A percentile compares a stretch with the other conserved stretches of the same genome.
These are phyloP conservation scores for Serranus cabrilla DNA, from an alignment of 2,797 vertebrate genomes.

Conservation along the genomic window DNA sequence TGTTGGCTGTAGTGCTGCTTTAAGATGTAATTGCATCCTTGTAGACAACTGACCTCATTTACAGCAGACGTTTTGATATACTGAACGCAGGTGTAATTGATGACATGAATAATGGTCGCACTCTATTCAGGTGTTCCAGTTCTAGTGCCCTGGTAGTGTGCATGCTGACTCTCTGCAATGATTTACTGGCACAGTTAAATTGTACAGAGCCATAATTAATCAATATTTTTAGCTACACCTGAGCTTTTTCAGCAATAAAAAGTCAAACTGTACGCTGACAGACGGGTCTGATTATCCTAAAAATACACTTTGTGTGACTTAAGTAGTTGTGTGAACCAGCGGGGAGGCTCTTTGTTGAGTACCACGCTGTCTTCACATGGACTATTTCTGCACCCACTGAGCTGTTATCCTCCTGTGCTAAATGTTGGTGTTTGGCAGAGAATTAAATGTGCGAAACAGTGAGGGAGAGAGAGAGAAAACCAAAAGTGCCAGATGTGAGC, in stretches of 20 bases:
- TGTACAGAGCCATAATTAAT: conserved; percentile 8
- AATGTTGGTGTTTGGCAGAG: conserved; percentile 62
- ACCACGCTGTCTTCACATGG: conserved; percentile 20
- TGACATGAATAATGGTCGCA: conserved; percentile 10
- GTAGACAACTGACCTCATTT: conserved; percentile 7
- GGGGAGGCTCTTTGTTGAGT: conserved; percentile 6
- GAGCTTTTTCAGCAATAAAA: neutral
- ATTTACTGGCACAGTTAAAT: conserved; percentile 17
- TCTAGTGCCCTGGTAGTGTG: neutral
- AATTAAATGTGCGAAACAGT: conserved; percentile 56
- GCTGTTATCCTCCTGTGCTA: conserved; percentile 47
- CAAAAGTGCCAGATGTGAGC: conserved; percentile 71
- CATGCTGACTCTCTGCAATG: conserved; percentile 3
- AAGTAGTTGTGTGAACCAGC: neutral
- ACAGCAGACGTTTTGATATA: conserved; percentile 1
- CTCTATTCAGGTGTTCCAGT: neutral
- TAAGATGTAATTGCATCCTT: neutral
- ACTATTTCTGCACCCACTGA: conserved; percentile 30
- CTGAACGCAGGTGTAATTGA: conserved; percentile 13
- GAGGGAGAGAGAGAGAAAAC: conserved; percentile 30
- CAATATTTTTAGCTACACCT: neutral
- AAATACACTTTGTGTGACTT: conserved; percentile 13
- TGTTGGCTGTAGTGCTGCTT: conserved; percentile 2
- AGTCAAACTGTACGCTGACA: neutral
- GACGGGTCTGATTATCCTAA: neutral